Conservation (phyloP, 1,140 invertebrate species). For the Calliphora vicina region DNA sequence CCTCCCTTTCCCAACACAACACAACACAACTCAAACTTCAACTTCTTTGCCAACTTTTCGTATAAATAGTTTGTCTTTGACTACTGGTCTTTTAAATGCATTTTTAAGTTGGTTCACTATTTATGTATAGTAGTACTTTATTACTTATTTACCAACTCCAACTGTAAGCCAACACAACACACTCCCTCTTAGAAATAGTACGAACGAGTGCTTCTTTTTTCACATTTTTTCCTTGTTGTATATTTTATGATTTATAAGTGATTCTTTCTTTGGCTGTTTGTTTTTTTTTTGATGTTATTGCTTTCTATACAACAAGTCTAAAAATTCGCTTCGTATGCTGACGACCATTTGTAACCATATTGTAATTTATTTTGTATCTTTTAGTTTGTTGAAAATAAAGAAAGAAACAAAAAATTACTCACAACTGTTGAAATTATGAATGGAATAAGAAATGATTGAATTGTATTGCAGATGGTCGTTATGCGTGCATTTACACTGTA, state of each 20-base stretch:
- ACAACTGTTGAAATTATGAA: conserved; percentile 29
- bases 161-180: neutral
- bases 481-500: neutral
- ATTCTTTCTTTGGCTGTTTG: neutral
- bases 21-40: no score
- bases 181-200: neutral
- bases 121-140: neutral
- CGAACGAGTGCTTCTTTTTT: no score
- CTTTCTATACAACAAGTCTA: neutral
- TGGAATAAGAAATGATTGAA: conserved; percentile 32
- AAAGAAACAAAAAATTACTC: neutral
- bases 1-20: neutral
- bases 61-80: no score
- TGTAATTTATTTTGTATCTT: conserved; percentile 32
- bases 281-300: neutral
- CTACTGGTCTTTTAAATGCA: neutral
- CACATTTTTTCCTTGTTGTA: neutral
- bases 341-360: conserved; percentile 29
- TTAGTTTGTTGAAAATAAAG: conserved; percentile 1
- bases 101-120: neutral
- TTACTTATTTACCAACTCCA: neutral
- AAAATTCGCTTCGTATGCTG: neutral
- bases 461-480: conserved; percentile 22
- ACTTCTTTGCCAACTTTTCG: neutral
- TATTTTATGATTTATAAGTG: conserved; percentile 9